phyloP scores from a whole-genome alignment of 2,797 vertebrate genomes.

The Clarias fuscus region DNA sequence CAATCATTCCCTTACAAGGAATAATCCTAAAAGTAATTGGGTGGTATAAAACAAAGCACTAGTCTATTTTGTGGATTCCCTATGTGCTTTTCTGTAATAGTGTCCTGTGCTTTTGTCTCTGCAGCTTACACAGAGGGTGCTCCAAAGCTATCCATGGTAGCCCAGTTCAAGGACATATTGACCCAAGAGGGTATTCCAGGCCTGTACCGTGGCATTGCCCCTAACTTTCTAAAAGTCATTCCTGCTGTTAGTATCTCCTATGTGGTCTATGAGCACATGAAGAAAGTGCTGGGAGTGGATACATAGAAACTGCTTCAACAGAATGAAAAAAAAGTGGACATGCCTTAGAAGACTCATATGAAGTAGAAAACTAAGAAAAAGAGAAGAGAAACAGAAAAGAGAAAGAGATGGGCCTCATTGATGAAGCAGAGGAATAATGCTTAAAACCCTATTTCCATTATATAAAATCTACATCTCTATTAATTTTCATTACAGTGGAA shows the following conservation, averaged over 20 bases:
- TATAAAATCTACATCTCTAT: background rate
- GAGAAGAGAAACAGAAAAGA: background rate
- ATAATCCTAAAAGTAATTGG: background rate
- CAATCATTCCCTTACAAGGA: too few relatives aligned
- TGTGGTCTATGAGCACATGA: conserved; percentile 94
- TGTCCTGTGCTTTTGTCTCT: background rate
- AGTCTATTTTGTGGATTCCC: background rate
- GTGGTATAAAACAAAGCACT: background rate
- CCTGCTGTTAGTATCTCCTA: conserved; percentile 96
- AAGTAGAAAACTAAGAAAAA: conserved; percentile 1
- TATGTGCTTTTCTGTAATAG: background rate
- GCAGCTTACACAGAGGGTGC: conserved; percentile 75
- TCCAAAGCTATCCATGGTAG: conserved; percentile 83
- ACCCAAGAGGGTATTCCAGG: conserved; percentile 84
- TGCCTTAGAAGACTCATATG: background rate
- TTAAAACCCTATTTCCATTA: background rate
- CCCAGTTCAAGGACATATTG: conserved; percentile 85
- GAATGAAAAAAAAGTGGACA: background rate
- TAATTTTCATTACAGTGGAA: background rate
- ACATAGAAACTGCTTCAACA: conserved; percentile 49
- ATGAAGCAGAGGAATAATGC: background rate
- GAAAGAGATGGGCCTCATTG: background rate
- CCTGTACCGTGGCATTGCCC: conserved; percentile 90
- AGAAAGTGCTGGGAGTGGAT: conserved; percentile 67
- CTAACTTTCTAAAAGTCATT: conserved; percentile 94